phyloP scores from a whole-genome alignment of 2,797 vertebrate genomes.

The Falco naumanni region DNA sequence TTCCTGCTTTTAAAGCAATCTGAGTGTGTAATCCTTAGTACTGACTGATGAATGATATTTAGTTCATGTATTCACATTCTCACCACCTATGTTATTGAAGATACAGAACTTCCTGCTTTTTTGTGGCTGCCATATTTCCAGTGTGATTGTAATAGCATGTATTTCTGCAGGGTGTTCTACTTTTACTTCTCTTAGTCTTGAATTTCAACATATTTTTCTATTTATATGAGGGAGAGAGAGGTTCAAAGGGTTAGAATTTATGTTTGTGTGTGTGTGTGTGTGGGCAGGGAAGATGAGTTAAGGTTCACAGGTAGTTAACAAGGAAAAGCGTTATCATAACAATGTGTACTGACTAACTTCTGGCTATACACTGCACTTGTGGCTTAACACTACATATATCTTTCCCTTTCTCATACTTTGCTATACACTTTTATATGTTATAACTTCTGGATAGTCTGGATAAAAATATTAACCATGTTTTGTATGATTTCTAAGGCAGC shows the following conservation, averaged over 20 bases:
- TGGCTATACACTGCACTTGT: neutral
- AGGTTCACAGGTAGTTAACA: neutral
- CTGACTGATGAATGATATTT: neutral
- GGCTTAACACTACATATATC: neutral
- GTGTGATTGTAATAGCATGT: neutral
- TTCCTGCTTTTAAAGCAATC: neutral
- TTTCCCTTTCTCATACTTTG: neutral
- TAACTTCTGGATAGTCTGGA: neutral
- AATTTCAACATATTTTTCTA: neutral
- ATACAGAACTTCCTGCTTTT: neutral
- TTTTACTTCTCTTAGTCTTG: neutral
- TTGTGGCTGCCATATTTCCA: neutral
- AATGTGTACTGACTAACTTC: neutral
- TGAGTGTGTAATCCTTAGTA: neutral
- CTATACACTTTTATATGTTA: neutral
- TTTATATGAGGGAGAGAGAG: neutral
- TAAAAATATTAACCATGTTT: neutral
- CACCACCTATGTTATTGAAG: neutral
- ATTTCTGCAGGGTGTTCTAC: neutral
- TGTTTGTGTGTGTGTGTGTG: neutral
- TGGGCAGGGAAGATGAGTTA: neutral
- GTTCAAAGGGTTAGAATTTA: neutral
- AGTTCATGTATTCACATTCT: neutral
- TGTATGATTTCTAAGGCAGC: neutral
- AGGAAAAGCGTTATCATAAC: neutral